Evolutionary conservation across 2,888 invertebrate species (phyloP).

Genomic region (Agrochola circellaris): DNA sequence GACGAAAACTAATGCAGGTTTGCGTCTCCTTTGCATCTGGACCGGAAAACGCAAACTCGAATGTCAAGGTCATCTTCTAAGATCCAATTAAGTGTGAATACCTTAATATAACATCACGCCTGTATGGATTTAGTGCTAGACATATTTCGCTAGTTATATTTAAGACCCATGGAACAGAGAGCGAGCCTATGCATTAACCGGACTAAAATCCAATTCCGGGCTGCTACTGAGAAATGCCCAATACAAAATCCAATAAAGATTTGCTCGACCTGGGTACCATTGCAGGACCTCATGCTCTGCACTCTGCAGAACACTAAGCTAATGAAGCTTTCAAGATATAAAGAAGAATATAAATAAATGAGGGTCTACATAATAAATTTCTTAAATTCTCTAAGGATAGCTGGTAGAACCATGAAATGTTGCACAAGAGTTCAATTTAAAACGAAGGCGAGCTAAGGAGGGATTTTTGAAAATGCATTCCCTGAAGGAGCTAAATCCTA

Average conservation of each 20-base stretch:
- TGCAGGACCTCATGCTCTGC: not conserved
- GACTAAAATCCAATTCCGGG: not conserved
- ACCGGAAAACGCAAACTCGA: not conserved
- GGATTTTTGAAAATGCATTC: no score
- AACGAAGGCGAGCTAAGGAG: no score
- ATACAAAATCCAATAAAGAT: not conserved
- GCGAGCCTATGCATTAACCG: no score
- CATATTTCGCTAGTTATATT: not conserved
- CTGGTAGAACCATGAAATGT: no score
- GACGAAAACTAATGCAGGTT: not conserved
- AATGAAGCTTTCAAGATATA: not conserved
- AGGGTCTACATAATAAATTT: no score
- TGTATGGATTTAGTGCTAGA: not conserved
- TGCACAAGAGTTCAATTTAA: no score
- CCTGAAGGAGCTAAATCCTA: no score
- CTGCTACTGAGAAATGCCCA: not conserved
- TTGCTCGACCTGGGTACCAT: not conserved
- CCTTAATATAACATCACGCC: not conserved
- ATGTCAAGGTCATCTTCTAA: not conserved
- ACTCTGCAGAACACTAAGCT: not conserved
- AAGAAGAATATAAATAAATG: not conserved
- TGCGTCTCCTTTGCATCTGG: not conserved
- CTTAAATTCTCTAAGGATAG: no score
- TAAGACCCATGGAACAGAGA: not conserved
- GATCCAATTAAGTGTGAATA: not conserved